Base-by-base conservation (phyloP, 2,888 invertebrate species). In the Agonum fuliginosum region DNA sequence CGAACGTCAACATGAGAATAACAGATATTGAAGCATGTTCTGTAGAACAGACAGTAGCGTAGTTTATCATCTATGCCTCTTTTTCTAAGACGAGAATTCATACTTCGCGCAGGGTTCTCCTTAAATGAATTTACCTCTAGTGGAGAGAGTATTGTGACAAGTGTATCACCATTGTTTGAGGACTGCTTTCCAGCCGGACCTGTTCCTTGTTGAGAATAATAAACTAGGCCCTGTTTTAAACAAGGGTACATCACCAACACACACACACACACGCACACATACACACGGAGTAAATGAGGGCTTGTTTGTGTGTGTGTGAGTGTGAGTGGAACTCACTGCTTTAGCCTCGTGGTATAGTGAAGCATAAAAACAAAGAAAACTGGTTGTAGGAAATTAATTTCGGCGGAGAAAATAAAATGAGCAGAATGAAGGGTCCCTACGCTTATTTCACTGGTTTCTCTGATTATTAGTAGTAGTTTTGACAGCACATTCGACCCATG, bases 371-470 rank as follows among this genome's bases (percentile, higher is more conserved):
- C 74, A 73, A 72, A 30, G 81, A 67, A 41, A 82, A 86, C 86
- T 86, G 86, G 86, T 86, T 86, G 86, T 86, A 85, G 85, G 17
- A 85, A 86, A 86, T 86, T 86, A 86, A 86, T 86, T 86, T 86
- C 83, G 85, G n/a, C n/a, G n/a, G n/a, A n/a, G n/a, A n/a, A n/a
- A n/a, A n/a, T n/a, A n/a, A n/a, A n/a, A n/a, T n/a, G n/a, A n/a
- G n/a, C n/a, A n/a, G 85, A 82, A 81, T 80, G 77, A 76, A 79
- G 79, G 77, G 77, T 27, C 77, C 70, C 37, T 17, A 27, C n/a
- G 46, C 17, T 17, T 17, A 46, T 22, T 54, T 54, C 3, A 37
- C 4, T n/a, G n/a, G n/a, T n/a, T n/a, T n/a, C n/a, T n/a, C n/a
- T n/a, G n/a, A n/a, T n/a, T n/a, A n/a, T n/a, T n/a, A n/a, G n/a